These are phyloP conservation scores for Philaethria dido DNA, from an alignment of 2,888 invertebrate genomes.

Conservation along the genomic window DNA sequence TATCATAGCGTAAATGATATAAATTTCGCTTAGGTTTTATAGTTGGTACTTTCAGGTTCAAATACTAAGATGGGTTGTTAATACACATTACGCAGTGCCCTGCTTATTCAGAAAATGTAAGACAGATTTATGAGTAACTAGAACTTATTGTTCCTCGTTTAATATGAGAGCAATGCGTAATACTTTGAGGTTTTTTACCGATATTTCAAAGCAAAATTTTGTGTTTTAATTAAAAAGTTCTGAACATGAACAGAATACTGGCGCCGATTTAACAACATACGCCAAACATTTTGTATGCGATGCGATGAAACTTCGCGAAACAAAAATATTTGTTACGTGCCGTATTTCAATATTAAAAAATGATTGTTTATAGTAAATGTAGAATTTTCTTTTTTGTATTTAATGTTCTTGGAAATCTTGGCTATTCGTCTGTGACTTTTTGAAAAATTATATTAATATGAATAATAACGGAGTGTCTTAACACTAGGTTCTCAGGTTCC, in stretches of 20 bases:
- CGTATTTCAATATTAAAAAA: slow-evolving; percentile 9
- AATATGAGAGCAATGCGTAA: neutral
- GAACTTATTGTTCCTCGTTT: neutral
- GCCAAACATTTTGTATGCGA: neutral
- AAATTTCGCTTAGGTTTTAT: too few relatives aligned
- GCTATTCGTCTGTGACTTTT: too few relatives aligned
- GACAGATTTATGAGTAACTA: neutral
- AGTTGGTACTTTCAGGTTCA: neutral
- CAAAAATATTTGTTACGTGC: slow-evolving; percentile 12
- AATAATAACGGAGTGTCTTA: too few relatives aligned
- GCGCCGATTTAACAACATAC: neutral
- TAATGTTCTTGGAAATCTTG: neutral
- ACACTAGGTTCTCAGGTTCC: too few relatives aligned
- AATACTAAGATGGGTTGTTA: neutral
- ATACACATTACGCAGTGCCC: neutral
- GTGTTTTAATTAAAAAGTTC: slow-evolving; percentile 3
- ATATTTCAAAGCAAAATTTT: slow-evolving; percentile 1
- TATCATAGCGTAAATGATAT: too few relatives aligned
- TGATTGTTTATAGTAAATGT: neutral
- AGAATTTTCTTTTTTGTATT: neutral
- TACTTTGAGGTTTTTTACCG: neutral
- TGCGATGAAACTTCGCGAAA: slow-evolving; percentile 9
- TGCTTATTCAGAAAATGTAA: neutral
- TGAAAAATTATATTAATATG: neutral
- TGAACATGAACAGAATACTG: neutral